These are phyloP conservation scores for Pterocles gutturalis DNA, from an alignment of 2,113 vertebrate species.

Conservation along the genomic window DNA sequence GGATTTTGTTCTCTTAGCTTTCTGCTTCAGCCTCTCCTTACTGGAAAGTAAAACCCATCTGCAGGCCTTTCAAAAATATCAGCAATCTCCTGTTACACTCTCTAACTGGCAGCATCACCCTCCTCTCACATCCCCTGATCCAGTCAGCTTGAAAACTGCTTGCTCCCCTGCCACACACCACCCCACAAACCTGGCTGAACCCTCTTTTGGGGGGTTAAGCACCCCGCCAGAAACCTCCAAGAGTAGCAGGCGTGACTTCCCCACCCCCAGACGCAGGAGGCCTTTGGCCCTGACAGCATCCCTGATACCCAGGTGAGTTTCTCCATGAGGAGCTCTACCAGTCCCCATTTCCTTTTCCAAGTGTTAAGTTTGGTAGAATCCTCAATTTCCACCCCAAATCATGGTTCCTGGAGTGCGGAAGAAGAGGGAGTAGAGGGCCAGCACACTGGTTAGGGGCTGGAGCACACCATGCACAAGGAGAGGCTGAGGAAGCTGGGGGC, in stretches of 20 bases:
- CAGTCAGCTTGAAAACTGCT: not conserved
- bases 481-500: too few relatives aligned
- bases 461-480: fast-evolving
- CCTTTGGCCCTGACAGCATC: not conserved
- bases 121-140: not conserved
- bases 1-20: not conserved
- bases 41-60: not conserved
- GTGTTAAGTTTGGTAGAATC: not conserved
- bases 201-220: not conserved
- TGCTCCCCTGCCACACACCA: not conserved
- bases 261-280: not conserved
- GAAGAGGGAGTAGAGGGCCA: not conserved
- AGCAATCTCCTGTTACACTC: not conserved
- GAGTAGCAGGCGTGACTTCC: not conserved
- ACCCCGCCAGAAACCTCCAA: not conserved
- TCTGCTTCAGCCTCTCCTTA: not conserved
- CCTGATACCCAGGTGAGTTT: not conserved
- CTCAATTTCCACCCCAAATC: not conserved
- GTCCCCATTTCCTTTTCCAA: not conserved
- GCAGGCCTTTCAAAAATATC: not conserved
- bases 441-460: not conserved
- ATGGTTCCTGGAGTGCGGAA: fast-evolving
- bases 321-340: not conserved
- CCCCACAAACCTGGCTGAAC: not conserved
- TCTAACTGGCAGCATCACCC: not conserved